phyloP scores from a whole-genome alignment of 35 echinoderm and acorn worm genomes.

The Stichopus chloronotus region DNA sequence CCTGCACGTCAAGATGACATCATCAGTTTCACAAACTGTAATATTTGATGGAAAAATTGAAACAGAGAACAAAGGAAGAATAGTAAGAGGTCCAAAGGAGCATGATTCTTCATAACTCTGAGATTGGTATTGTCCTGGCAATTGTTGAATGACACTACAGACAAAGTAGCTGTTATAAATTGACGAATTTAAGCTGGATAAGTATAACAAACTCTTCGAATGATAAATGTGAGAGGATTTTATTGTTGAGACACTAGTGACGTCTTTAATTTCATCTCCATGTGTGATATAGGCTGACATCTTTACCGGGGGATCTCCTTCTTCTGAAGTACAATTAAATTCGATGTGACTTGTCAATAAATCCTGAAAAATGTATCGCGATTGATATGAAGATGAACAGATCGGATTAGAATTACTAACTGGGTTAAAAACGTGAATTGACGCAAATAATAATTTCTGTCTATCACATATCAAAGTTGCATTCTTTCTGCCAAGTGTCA shows the following conservation, averaged over 20 bases:
- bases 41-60: neutral
- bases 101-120: constrained; percentile 5
- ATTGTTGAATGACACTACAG: constrained; percentile 16
- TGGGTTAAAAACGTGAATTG: neutral
- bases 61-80: neutral
- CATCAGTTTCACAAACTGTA: too few relatives aligned
- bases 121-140: neutral
- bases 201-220: neutral
- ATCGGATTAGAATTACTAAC: neutral
- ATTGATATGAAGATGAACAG: neutral
- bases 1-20: too few relatives aligned
- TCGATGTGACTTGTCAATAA: neutral
- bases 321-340: neutral
- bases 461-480: neutral
- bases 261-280: neutral
- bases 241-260: neutral
- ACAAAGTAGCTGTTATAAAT: neutral
- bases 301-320: neutral
- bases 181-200: neutral
- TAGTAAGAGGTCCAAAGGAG: neutral
- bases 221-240: neutral
- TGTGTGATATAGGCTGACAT: neutral
- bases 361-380: constrained; percentile 1
- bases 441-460: neutral
- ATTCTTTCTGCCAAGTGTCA: neutral